Percentiles rank a stretch among this genome's conserved stretches.
These are phyloP conservation scores for Tachycineta bicolor DNA, from an alignment of 2,113 vertebrate genomes.

Conservation along the genomic window DNA sequence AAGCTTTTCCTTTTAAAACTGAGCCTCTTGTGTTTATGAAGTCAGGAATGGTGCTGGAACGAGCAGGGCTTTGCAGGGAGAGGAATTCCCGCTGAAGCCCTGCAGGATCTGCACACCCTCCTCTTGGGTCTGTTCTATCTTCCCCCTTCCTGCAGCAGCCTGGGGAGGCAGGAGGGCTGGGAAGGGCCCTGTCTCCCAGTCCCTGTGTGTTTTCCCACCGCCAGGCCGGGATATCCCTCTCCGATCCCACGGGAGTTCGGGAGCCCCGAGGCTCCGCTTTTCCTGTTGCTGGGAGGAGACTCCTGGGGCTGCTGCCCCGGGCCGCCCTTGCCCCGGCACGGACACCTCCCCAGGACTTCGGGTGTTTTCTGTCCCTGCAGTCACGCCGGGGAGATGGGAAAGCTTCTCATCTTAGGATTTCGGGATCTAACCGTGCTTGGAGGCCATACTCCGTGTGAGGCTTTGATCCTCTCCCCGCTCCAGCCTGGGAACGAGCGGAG, in stretches of 20 bases:
- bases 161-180: neutral
- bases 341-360: neutral
- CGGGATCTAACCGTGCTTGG: neutral
- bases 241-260: neutral
- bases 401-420: neutral
- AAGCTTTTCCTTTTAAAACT: neutral
- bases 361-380: neutral
- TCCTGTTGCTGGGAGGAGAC: neutral
- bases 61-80: neutral
- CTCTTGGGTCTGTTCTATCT: neutral
- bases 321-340: neutral
- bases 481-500: neutral
- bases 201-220: neutral
- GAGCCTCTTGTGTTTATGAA: neutral
- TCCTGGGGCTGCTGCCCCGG: neutral
- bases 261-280: rapidly evolving
- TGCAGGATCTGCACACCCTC: neutral
- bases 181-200: rapidly evolving
- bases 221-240: rapidly evolving
- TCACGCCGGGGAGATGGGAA: neutral
- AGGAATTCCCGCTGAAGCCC: neutral
- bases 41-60: neutral
- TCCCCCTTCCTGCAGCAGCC: neutral
- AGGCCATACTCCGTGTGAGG: neutral
- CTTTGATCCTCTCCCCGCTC: neutral